These are phyloP conservation scores for Blastobasis adustella DNA, from an alignment of 2,888 invertebrate genomes.

Conservation along the genomic window DNA sequence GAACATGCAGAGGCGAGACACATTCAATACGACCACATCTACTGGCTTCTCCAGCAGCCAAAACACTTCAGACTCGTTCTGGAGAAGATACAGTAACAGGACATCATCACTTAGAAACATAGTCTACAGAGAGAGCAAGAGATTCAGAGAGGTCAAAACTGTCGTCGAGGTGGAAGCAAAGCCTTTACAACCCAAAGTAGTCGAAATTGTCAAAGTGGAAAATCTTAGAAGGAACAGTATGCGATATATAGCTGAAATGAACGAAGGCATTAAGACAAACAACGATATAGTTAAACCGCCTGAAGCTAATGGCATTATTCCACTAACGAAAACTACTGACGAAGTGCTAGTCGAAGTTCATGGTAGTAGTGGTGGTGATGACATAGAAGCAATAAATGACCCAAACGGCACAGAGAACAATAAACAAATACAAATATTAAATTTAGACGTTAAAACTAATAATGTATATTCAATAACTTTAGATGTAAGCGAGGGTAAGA, in stretches of 20 bases:
- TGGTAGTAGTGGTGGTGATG: slow-evolving; percentile 25
- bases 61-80: slow-evolving; percentile 76
- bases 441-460: slow-evolving; percentile 67
- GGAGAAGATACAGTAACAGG: slow-evolving; percentile 76
- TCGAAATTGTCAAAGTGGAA: slow-evolving; percentile 61
- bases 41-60: slow-evolving; percentile 76
- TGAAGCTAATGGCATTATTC: slow-evolving; percentile 2
- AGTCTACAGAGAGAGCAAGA: slow-evolving; percentile 52
- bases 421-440: slow-evolving; percentile 71
- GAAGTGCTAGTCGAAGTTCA: slow-evolving; percentile 41
- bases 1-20: slow-evolving; percentile 78
- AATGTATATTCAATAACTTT: slow-evolving; percentile 67
- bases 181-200: slow-evolving; percentile 47
- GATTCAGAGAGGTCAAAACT: slow-evolving; percentile 37
- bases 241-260: slow-evolving; percentile 59
- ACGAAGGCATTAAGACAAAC: slow-evolving; percentile 32
- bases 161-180: slow-evolving; percentile 24
- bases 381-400: slow-evolving; percentile 20
- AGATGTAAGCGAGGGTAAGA: slow-evolving; percentile 58
- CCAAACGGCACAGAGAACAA: slow-evolving; percentile 51
- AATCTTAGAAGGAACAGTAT: slow-evolving; percentile 67
- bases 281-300: slow-evolving; percentile 16
- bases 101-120: slow-evolving; percentile 56
- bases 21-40: slow-evolving; percentile 79
- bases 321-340: slow-evolving; percentile 8